Conservation (phyloP, 2,113 vertebrate species). For the Noctilio leporinus region DNA sequence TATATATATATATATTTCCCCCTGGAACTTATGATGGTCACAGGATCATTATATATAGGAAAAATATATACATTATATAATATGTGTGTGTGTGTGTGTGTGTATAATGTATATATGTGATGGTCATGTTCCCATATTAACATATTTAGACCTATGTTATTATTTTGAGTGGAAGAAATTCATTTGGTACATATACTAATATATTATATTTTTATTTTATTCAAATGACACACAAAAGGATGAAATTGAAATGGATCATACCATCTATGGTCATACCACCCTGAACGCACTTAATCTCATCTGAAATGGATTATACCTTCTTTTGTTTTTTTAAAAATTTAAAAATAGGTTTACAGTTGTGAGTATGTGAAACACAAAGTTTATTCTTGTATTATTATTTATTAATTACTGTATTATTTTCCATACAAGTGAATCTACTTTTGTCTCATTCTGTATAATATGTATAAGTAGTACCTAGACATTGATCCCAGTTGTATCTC, state of each 20-base stretch:
- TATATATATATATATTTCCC: not conserved
- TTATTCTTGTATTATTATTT: not conserved
- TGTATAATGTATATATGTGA: no score
- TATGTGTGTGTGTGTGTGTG: no score
- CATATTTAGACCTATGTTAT: not conserved
- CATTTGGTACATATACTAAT: not conserved
- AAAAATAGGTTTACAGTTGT: not conserved
- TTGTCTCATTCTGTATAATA: not conserved
- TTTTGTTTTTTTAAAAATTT: not conserved
- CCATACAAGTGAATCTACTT: not conserved
- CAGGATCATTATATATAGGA: no score
- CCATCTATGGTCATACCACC: no score
- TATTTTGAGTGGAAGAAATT: constrained; percentile 11
- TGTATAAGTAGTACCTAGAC: not conserved
- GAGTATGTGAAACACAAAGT: not conserved
- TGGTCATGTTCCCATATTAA: not conserved
- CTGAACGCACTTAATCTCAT: no score
- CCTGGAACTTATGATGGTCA: no score
- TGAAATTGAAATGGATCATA: not conserved
- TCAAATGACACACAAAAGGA: not conserved
- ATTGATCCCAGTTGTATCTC: not conserved
- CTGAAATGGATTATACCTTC: not conserved
- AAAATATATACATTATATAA: no score
- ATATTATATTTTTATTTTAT: not conserved
- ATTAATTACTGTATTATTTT: not conserved